Conservation (phyloP, 2,113 vertebrate genomes). For the Nerophis lumbriciformis region DNA sequence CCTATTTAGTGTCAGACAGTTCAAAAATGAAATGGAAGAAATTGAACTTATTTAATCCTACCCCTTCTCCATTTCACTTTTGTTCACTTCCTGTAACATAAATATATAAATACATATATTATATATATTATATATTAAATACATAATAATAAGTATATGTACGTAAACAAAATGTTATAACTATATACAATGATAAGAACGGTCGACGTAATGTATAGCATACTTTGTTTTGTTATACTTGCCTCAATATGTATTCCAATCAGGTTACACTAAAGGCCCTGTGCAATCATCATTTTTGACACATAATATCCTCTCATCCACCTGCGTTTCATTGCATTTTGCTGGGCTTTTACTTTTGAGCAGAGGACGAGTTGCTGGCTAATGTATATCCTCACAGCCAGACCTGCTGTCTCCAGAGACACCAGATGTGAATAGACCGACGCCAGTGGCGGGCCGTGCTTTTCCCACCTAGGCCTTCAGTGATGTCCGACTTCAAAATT, state of each 20-base stretch:
- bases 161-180: too few relatives aligned
- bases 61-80: too few relatives aligned
- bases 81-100: too few relatives aligned
- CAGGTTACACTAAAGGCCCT: not conserved
- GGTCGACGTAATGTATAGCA: not conserved
- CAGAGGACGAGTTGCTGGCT: not conserved
- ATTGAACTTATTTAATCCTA: too few relatives aligned
- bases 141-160: too few relatives aligned
- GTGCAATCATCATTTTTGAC: not conserved
- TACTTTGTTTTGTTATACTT: not conserved
- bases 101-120: too few relatives aligned
- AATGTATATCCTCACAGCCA: not conserved
- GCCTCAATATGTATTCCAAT: not conserved
- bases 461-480: too few relatives aligned
- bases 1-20: too few relatives aligned
- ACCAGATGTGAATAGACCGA: not conserved
- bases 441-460: not conserved
- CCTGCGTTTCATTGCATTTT: not conserved
- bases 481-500: too few relatives aligned
- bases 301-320: not conserved
- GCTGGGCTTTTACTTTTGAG: constrained; percentile 1
- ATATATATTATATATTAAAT: too few relatives aligned
- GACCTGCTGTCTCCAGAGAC: constrained; percentile 2
- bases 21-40: too few relatives aligned
- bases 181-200: too few relatives aligned